These are phyloP conservation scores for Lucilia cuprina DNA, from an alignment of 1,140 invertebrate species.

Conservation along the genomic window DNA sequence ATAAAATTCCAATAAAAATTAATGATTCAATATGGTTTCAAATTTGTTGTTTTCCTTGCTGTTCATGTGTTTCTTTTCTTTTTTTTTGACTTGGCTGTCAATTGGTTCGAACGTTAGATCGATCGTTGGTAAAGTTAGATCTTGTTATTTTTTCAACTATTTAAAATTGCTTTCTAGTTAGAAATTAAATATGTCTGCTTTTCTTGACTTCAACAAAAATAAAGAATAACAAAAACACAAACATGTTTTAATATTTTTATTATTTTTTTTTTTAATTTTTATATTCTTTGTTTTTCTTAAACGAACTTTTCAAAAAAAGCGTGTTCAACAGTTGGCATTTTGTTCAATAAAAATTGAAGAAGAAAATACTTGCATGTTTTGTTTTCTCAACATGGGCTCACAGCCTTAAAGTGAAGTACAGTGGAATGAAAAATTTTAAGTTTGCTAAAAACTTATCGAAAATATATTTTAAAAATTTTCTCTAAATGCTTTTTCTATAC, in stretches of 20 bases:
- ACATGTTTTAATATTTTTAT: too few species aligned
- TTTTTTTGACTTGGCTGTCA: neutral
- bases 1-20: slow-evolving; percentile 25
- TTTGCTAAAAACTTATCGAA: too few species aligned
- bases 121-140: neutral
- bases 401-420: neutral
- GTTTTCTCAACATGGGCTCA: neutral
- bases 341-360: neutral
- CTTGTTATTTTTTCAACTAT: neutral
- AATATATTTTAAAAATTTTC: too few species aligned
- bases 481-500: too few species aligned
- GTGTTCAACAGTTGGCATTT: slow-evolving; percentile 11
- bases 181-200: neutral
- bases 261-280: neutral
- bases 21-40: slow-evolving; percentile 21
- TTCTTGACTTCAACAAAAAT: neutral
- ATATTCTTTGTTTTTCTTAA: neutral
- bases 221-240: neutral
- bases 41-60: neutral
- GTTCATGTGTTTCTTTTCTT: neutral
- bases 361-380: neutral
- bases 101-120: neutral
- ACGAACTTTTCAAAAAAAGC: neutral
- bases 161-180: neutral
- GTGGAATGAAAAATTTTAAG: too few species aligned